phyloP scores from a whole-genome alignment of 2,113 vertebrate species.

The Balaeniceps rex region DNA sequence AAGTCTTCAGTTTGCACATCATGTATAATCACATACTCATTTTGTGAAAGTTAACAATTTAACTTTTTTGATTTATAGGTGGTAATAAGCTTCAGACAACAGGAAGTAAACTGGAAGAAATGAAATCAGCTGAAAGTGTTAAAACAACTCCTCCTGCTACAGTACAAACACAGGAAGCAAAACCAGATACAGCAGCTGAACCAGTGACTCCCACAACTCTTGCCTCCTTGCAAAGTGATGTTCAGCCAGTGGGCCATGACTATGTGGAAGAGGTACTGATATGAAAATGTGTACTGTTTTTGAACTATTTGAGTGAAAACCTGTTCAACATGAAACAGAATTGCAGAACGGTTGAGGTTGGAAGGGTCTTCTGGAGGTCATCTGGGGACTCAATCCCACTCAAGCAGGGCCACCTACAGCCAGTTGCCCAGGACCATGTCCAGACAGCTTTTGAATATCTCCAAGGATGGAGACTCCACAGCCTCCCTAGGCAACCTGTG shows the following conservation, averaged over 20 bases:
- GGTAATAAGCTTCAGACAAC: constrained; percentile 94
- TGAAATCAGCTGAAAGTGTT: constrained; percentile 78
- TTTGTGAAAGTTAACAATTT: not conserved
- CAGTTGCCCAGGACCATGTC: not conserved
- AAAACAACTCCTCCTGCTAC: constrained; percentile 73
- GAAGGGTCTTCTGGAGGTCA: not conserved
- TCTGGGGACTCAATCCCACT: not conserved
- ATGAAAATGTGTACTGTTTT: not conserved
- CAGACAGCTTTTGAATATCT: not conserved
- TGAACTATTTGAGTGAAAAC: not conserved
- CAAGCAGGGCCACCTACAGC: not conserved
- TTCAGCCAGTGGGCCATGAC: constrained; percentile 96
- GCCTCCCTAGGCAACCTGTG: not conserved
- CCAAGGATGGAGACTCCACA: not conserved
- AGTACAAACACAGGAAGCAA: constrained; percentile 77
- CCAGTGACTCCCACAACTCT: constrained; percentile 84
- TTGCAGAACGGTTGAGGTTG: not conserved
- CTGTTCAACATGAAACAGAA: not conserved
- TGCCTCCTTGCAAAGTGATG: constrained; percentile 93
- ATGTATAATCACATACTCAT: not conserved
- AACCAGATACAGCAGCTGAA: constrained; percentile 79
- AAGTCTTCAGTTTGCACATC: not conserved
- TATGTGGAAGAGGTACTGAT: constrained; percentile 95
- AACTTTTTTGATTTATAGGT: constrained; percentile 68
- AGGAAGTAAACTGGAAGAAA: constrained; percentile 84